Conservation (phyloP, 2,888 invertebrate species). For the Drosophila ezoana region DNA sequence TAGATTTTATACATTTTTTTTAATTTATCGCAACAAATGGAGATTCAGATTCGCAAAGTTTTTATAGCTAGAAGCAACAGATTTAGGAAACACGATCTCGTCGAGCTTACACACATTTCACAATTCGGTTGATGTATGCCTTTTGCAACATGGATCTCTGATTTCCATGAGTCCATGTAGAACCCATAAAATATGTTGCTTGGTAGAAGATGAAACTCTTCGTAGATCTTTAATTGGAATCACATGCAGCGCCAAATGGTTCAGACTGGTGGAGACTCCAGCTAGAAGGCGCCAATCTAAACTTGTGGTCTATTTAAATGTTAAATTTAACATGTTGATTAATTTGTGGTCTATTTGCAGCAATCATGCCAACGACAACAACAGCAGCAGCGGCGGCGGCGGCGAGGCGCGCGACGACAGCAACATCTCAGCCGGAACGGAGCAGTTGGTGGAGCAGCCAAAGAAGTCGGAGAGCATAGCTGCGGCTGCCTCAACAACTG, state of each 20-base stretch:
- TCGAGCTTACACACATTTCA: no score
- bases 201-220: background rate
- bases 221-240: no score
- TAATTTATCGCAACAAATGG: no score
- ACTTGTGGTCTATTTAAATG: background rate
- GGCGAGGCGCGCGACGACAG: conserved; percentile 41
- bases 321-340: background rate
- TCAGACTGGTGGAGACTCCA: no score
- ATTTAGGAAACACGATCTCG: background rate
- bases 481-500: conserved; percentile 46
- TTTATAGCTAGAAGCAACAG: background rate
- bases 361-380: conserved; percentile 69
- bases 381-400: conserved; percentile 54
- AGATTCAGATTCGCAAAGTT: no score
- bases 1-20: no score
- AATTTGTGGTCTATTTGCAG: conserved; percentile 31
- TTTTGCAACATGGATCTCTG: no score
- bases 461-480: conserved; percentile 31
- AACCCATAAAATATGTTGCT: background rate
- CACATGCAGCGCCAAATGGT: no score
- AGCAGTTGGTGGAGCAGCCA: conserved; percentile 42
- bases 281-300: background rate
- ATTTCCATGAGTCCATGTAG: no score
- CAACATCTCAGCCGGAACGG: conserved; percentile 43
- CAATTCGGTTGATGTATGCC: no score